Evolutionary conservation across 2,888 invertebrate species (phyloP).

Genomic region (Agrotis ipsilon): DNA sequence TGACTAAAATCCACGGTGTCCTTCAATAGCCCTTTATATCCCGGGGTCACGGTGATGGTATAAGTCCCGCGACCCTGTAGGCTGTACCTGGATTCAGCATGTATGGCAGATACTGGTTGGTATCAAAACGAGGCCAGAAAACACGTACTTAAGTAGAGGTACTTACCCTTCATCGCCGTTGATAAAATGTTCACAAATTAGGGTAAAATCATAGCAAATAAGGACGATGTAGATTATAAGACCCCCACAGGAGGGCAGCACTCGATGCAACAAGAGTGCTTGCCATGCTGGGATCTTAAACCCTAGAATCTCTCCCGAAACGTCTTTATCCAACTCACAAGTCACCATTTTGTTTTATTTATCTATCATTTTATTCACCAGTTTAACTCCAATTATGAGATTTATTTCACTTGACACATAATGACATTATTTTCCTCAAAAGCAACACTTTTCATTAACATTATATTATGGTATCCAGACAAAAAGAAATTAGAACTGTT

Average conservation of each 20-base stretch:
- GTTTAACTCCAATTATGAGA: not conserved
- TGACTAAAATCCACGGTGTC: too few species aligned
- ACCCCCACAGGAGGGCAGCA: constrained; percentile 88
- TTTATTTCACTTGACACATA: constrained; percentile 38
- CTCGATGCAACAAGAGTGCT: constrained; percentile 83
- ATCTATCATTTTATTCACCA: constrained; percentile 21
- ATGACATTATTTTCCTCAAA: constrained; percentile 1
- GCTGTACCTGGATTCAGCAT: too few species aligned
- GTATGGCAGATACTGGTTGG: not conserved
- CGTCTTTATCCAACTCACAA: constrained; percentile 84
- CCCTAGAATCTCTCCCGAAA: constrained; percentile 84
- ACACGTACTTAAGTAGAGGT: constrained; percentile 73
- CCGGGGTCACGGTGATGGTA: too few species aligned
- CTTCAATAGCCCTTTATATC: too few species aligned
- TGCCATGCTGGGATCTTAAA: constrained; percentile 86
- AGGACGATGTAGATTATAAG: constrained; percentile 93
- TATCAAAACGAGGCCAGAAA: constrained; percentile 5
- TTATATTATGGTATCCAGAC: not conserved
- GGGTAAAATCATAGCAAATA: constrained; percentile 93
- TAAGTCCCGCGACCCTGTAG: too few species aligned
- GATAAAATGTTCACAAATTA: constrained; percentile 92
- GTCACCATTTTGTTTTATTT: constrained; percentile 79
- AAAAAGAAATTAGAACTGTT: constrained; percentile 45
- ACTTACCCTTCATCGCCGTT: constrained; percentile 88
- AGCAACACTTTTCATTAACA: not conserved